Percentiles rank a stretch among this genome's conserved stretches.
phyloP scores from a whole-genome alignment of 2,113 vertebrate genomes.

The Piprites chloris region DNA sequence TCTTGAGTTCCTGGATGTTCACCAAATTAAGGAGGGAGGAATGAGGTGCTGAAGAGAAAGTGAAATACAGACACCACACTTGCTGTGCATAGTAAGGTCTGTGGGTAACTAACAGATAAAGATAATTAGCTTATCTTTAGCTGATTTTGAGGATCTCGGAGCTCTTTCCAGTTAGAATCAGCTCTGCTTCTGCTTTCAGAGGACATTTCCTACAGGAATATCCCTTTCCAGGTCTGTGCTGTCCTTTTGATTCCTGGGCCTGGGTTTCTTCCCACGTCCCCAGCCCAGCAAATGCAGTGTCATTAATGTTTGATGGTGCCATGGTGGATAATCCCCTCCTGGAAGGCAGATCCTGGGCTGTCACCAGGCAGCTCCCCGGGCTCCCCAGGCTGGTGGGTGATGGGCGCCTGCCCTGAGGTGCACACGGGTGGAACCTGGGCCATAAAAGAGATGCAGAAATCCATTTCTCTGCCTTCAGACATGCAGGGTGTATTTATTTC shows the following conservation, averaged over 20 bases:
- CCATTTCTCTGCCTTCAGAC: neutral
- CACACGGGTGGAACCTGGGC: neutral
- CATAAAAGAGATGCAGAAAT: neutral
- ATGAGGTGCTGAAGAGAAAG: neutral
- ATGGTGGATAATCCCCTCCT: neutral
- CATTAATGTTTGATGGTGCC: neutral
- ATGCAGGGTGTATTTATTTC: neutral
- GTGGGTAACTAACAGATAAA: neutral
- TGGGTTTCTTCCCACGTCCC: neutral
- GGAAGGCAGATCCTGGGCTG: neutral
- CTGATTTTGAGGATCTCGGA: neutral
- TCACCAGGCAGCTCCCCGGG: neutral
- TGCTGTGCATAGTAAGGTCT: neutral
- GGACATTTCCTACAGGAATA: neutral
- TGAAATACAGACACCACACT: neutral
- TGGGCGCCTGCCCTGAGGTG: neutral
- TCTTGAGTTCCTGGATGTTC: rapidly evolving
- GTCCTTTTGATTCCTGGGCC: neutral
- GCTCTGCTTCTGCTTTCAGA: neutral
- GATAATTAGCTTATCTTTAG: neutral
- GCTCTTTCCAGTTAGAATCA: neutral
- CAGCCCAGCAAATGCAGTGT: neutral
- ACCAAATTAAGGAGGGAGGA: neutral
- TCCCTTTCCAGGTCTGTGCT: neutral
- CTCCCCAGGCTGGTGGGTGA: neutral